These are phyloP conservation scores for Chiroxiphia lanceolata DNA, from an alignment of 2,797 vertebrate genomes.

Conservation along the genomic window DNA sequence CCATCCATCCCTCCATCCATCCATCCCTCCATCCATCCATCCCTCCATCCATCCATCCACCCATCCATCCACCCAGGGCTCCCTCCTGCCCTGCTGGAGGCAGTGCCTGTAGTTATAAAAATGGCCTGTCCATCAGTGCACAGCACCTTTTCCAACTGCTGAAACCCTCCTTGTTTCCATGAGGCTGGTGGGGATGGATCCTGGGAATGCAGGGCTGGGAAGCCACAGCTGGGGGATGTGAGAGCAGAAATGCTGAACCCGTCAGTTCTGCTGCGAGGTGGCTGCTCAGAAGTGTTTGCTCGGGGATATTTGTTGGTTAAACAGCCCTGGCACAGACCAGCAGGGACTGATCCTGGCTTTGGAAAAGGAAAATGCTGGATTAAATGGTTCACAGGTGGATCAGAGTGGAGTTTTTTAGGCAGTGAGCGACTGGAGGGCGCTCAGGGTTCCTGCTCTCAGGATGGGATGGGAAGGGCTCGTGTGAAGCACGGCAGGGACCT, in stretches of 20 bases:
- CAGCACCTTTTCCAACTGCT: neutral
- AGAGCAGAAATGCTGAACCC: fast-evolving
- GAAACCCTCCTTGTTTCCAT: neutral
- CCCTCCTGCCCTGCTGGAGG: neutral
- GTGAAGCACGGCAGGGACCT: neutral
- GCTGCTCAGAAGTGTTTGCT: neutral
- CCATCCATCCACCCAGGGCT: neutral
- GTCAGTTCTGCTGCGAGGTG: fast-evolving
- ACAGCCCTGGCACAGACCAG: fast-evolving
- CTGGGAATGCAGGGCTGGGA: neutral
- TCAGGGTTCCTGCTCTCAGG: fast-evolving
- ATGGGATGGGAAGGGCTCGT: neutral
- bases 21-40: neutral
- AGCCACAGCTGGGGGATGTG: fast-evolving
- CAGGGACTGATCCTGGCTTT: neutral
- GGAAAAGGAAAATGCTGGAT: neutral
- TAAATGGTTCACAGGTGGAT: fast-evolving
- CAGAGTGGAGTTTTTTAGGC: neutral
- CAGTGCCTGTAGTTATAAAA: neutral
- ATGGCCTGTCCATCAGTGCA: fast-evolving
- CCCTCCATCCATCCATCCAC: neutral
- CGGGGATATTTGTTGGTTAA: fast-evolving
- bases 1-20: neutral
- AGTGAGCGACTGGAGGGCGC: fast-evolving
- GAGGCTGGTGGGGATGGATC: neutral